Percentiles rank a stretch among this genome's conserved stretches.
Evolutionary conservation across 1,140 invertebrate genomes (phyloP).

Genomic region (Mya arenaria): DNA sequence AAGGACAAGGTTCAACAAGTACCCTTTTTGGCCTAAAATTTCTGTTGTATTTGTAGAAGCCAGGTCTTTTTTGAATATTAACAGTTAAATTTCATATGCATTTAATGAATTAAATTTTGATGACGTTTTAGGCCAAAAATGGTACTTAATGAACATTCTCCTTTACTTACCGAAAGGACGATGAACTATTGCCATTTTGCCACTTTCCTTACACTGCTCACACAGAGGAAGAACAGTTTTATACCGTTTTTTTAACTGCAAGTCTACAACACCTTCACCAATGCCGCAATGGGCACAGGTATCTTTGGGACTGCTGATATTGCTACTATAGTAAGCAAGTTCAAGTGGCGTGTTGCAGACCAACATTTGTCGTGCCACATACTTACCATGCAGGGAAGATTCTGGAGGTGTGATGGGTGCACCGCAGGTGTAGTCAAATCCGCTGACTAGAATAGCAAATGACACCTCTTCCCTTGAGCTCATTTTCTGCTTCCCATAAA

Average conservation of each 20-base stretch:
- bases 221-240: conserved; percentile 17
- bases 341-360: not conserved
- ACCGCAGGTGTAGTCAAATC: not conserved
- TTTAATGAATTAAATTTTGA: too few relatives aligned
- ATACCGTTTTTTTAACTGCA: not conserved
- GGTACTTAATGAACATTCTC: too few relatives aligned
- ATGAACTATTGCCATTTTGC: not conserved
- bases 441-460: not conserved
- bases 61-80: too few relatives aligned
- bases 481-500: not conserved
- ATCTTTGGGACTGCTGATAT: not conserved
- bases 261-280: not conserved
- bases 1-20: too few relatives aligned
- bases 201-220: not conserved
- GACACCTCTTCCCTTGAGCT: not conserved
- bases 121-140: too few relatives aligned
- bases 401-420: not conserved
- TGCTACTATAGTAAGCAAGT: not conserved
- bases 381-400: not conserved
- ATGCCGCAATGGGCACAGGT: not conserved
- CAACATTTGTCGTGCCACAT: not conserved
- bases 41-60: too few relatives aligned
- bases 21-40: too few relatives aligned
- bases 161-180: not conserved
- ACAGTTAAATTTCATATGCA: too few relatives aligned